Percentiles rank a stretch among this genome's conserved stretches.
Conservation (phyloP, 1,140 invertebrate genomes). For the Doryteuthis pealeii region DNA sequence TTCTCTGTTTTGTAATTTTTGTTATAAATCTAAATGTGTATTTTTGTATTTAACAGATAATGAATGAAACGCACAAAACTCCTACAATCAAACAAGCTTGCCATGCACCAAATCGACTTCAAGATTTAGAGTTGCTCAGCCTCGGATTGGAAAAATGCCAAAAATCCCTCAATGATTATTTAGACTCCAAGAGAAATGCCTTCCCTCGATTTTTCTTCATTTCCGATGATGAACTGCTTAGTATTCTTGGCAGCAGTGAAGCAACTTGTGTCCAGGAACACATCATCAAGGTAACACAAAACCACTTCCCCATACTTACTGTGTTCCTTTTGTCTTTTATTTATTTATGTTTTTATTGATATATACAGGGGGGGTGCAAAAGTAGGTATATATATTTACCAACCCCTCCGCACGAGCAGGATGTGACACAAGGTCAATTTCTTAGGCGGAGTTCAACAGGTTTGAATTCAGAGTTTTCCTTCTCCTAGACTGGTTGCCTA, state of each 20-base stretch:
- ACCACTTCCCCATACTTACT: no score
- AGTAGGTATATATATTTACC: no score
- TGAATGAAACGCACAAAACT: slow-evolving; percentile 77
- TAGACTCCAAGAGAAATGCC: slow-evolving; percentile 80
- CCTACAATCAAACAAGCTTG: slow-evolving; percentile 78
- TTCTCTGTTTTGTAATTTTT: no score
- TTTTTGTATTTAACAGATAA: slow-evolving; percentile 66
- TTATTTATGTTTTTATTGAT: no score
- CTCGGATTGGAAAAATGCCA: slow-evolving; percentile 81
- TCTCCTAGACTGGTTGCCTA: no score
- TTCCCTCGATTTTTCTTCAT: slow-evolving; percentile 92
- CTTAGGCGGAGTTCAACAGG: no score
- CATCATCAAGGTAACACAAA: slow-evolving; percentile 82
- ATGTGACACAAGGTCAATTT: no score
- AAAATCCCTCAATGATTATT: slow-evolving; percentile 86
- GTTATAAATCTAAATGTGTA: no score
- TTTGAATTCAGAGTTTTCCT: no score
- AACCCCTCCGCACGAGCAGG: no score
- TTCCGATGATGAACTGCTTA: slow-evolving; percentile 87
- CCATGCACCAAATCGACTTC: slow-evolving; percentile 70
- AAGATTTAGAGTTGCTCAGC: slow-evolving; percentile 75
- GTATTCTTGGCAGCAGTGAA: slow-evolving; percentile 83
- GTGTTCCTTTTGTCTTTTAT: no score
- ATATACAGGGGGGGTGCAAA: no score
- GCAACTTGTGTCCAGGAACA: slow-evolving; percentile 82